These are phyloP conservation scores for Aphis craccivora DNA, from an alignment of 1,140 invertebrate species.

Conservation along the genomic window DNA sequence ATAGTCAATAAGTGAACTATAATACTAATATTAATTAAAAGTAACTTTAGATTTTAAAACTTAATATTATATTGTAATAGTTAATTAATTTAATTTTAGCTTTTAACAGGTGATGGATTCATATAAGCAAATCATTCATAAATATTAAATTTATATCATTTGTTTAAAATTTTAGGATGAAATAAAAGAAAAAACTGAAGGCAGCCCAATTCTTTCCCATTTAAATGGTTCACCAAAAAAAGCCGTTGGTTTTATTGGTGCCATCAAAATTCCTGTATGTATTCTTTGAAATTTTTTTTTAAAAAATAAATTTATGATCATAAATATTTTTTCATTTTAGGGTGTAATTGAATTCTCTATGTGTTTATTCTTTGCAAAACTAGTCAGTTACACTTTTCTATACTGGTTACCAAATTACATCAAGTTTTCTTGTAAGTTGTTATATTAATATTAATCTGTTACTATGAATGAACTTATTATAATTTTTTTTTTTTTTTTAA, in stretches of 20 bases:
- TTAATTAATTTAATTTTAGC: neutral
- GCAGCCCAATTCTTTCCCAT: conserved; percentile 59
- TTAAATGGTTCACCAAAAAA: conserved; percentile 63
- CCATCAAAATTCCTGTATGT: conserved; percentile 79
- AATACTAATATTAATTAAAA: neutral
- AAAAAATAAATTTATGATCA: neutral
- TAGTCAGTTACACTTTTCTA: conserved; percentile 96
- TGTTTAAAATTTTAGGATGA: conserved; percentile 42
- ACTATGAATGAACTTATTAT: neutral
- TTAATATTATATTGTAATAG: neutral
- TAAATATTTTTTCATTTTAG: conserved; percentile 64
- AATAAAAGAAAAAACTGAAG: conserved; percentile 60
- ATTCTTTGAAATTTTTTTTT: neutral
- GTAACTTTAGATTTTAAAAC: neutral
- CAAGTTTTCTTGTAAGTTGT: conserved; percentile 77
- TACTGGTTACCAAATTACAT: conserved; percentile 96
- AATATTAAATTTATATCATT: neutral
- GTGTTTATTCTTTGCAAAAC: conserved; percentile 95
- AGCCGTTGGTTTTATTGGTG: conserved; percentile 81
- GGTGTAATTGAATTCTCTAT: conserved; percentile 94
- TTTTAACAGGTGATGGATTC: conserved; percentile 41
- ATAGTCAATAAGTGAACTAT: neutral
- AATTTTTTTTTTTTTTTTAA: conserved; percentile 61
- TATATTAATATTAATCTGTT: neutral
- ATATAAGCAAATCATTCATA: neutral